Percentiles rank a stretch among this genome's conserved stretches.
Conservation (phyloP, 1,140 invertebrate species). For the Brachionus rubens region DNA sequence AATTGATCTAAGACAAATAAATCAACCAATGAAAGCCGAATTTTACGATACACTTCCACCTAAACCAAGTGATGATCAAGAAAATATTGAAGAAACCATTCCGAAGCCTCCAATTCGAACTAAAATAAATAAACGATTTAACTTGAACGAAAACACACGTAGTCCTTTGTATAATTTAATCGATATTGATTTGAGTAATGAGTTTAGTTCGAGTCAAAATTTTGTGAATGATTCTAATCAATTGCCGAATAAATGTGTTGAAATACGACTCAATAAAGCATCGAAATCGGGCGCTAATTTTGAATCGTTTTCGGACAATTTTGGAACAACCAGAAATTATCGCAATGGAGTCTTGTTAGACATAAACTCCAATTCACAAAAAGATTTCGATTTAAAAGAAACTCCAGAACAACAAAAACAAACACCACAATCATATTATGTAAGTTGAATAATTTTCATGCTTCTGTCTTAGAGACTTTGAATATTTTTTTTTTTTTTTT, state of each 20-base stretch:
- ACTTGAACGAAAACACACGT: not conserved
- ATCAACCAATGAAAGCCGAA: conserved; percentile 1
- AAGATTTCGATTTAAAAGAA: not conserved
- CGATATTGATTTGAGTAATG: conserved; percentile 15
- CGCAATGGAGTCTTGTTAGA: conserved; percentile 12
- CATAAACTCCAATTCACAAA: conserved; percentile 16
- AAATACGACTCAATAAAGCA: not conserved
- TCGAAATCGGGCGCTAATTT: conserved; percentile 10
- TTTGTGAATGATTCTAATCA: not conserved
- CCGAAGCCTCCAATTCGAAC: not conserved
- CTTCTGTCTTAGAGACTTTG: too few relatives aligned
- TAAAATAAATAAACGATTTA: conserved; percentile 19
- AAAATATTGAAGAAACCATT: not conserved
- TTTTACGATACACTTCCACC: not conserved
- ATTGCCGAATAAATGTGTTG: conserved; percentile 25
- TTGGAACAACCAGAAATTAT: not conserved
- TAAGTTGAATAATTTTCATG: not conserved
- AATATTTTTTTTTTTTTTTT: too few relatives aligned
- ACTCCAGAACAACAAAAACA: not conserved
- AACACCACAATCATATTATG: not conserved
- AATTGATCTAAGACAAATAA: conserved; percentile 11
- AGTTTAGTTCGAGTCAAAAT: not conserved
- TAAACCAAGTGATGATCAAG: conserved; percentile 4
- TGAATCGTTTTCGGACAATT: conserved; percentile 19
- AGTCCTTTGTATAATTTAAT: conserved; percentile 17